phyloP scores from a whole-genome alignment of 2,113 vertebrate species.

The Plecturocebus donacophilus region DNA sequence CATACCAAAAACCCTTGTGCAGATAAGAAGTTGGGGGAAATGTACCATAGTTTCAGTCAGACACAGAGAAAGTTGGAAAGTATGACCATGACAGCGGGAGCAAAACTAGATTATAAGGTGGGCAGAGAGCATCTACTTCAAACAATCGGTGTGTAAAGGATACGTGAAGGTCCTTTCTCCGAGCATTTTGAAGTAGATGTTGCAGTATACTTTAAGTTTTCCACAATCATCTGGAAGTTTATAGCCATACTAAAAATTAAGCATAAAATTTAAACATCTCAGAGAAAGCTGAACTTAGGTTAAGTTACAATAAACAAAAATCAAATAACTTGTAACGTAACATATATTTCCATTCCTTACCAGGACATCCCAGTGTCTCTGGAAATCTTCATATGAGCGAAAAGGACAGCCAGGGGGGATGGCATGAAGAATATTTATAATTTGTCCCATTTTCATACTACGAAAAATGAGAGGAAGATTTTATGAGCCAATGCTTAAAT shows the following conservation, averaged over 20 bases:
- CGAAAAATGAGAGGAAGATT: conserved; percentile 53
- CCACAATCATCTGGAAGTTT: conserved; percentile 87
- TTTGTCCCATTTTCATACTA: conserved; percentile 96
- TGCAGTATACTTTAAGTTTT: conserved; percentile 87
- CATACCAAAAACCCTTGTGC: neutral
- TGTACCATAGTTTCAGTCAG: neutral
- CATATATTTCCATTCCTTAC: conserved; percentile 80
- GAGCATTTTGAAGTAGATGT: conserved; percentile 90
- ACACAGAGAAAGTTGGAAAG: neutral
- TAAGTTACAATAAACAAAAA: conserved; percentile 18
- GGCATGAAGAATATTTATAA: conserved; percentile 87
- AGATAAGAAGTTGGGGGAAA: neutral
- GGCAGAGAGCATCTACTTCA: neutral
- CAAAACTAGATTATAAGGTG: neutral
- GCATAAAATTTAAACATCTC: neutral
- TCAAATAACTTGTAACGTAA: neutral
- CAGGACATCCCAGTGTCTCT: conserved; percentile 91
- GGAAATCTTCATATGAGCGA: conserved; percentile 88
- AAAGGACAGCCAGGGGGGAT: conserved; percentile 89
- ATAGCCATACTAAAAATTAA: conserved; percentile 91
- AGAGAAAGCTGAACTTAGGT: conserved; percentile 22
- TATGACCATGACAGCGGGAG: neutral
- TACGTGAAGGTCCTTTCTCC: conserved; percentile 91
- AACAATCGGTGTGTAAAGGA: conserved; percentile 81
- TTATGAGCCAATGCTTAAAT: conserved; percentile 11